Base-by-base conservation (phyloP, 1,140 invertebrate species). In the Atta texana region DNA sequence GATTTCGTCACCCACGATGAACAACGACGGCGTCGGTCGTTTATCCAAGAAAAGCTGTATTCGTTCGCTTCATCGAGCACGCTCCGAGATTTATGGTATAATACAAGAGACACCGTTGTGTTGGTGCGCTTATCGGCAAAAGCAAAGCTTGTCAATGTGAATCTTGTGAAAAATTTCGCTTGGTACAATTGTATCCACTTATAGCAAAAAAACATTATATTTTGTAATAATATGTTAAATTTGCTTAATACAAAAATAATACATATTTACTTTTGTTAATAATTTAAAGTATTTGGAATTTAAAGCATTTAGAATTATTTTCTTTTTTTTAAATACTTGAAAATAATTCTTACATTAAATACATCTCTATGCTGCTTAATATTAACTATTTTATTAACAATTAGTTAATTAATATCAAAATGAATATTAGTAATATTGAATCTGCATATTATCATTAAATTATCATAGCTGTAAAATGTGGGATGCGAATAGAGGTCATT, bases 1-100 rank as follows among this genome's bases (percentile, higher is more conserved):
- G 69, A 84, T 84, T 84, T 84, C 69, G 69, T 84, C 80, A 74
- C 57, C 24, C 34, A 49, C 68, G 39, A 49, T 74, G 24, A 84
- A 61, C 39, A 75, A 84, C 69, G 53, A 51, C 14, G 39, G 24
- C 55, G 39, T 34, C 66, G 16, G 21, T 34, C 68, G 68, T 82
- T 82, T 69, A 81, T 81, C 53, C 55, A 39, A 84, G 69, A 84
- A 31, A 75, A 84, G 69, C 49, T 75, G 69, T 72, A 68, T 24
- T 75, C 24, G 80, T 49, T 74, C 80, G 55, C 68, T 49, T 82
- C 80, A 82, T 82, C 24, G 80, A 82, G 55, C 68, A 74, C 53
- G 18, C 39, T 49, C 18, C 34, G 68, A n/a, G 57, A 84, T 84
- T 84, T 84, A 84, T 49, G 55, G 14, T 74, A 55, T 18, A 69